Evolutionary conservation across 1,140 invertebrate species (phyloP), one percentile per base, ranked within the genome.

Genomic region (Amyelois transitella): DNA sequence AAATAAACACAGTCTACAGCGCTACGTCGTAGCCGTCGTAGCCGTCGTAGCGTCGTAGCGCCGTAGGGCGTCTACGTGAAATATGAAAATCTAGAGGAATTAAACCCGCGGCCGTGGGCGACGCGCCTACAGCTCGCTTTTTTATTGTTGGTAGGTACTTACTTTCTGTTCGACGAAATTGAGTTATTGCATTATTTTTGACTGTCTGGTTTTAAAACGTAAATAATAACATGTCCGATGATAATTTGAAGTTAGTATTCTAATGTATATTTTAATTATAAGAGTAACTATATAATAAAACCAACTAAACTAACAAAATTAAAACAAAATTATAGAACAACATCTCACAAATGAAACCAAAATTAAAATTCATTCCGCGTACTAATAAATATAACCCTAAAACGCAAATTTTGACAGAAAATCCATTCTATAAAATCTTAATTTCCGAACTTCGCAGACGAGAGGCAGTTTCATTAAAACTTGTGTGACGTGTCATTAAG

Each of bases 401-500:
- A 56, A 24, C 50, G 25, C 22, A 18, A 38, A 52, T 49, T 62
- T 59, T 63, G 66, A 64, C 68, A 72, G 60, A 67, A 77, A 81
- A 75, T 76, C 75, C 64, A 78, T 84, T 79, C 64, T 70, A 55
- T 62, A 77, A 80, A 75, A 64, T 76, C 71, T 80, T 83, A 84
- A 86, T 86, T 86, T 77, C 76, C 76, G 62, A 48, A 59, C 58
- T 81, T 84, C 52, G 62, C 73, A 77, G 76, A 80, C 76, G 72
- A 66, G 62, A 75, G 72, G 65, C 68, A 65, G 70, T 82, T 85
- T 85, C 84, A 86, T 87, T 87, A 81, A 87, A 87, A 87, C 81
- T 87, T 84, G 72, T 73, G 80, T 87, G 82, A 87, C 84, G 81
- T 86, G 75, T 87, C 84, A 86, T 87, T 87, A 84, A 87, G 77